Evolutionary conservation across 2,888 invertebrate genomes (phyloP).

Genomic region (Odontocerum albicorne): DNA sequence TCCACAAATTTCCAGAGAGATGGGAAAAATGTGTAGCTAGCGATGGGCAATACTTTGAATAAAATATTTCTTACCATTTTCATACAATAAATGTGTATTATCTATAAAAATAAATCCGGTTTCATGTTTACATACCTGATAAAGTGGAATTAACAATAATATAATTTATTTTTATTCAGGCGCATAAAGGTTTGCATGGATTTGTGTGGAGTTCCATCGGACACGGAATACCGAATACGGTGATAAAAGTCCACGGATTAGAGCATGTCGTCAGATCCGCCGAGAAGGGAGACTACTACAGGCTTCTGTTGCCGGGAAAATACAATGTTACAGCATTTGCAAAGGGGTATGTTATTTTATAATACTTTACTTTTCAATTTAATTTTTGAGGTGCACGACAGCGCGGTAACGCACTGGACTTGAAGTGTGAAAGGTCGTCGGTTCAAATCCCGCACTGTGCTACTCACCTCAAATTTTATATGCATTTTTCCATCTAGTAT

Average conservation of each 20-base stretch:
- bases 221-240: slow-evolving; percentile 69
- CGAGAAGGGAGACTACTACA: slow-evolving; percentile 87
- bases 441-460: too few relatives aligned
- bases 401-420: not conserved
- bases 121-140: too few relatives aligned
- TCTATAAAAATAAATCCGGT: too few relatives aligned
- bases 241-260: slow-evolving; percentile 74
- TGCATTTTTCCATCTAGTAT: too few relatives aligned
- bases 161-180: slow-evolving; percentile 58
- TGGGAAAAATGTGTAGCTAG: too few relatives aligned
- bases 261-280: slow-evolving; percentile 72
- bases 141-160: too few relatives aligned
- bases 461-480: too few relatives aligned
- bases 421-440: too few relatives aligned
- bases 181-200: slow-evolving; percentile 84
- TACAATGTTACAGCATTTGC: slow-evolving; percentile 79
- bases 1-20: too few relatives aligned
- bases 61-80: too few relatives aligned
- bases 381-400: not conserved
- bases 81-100: too few relatives aligned
- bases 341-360: slow-evolving; percentile 57
- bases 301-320: slow-evolving; percentile 81
- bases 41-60: too few relatives aligned
- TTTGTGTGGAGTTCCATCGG: slow-evolving; percentile 83
- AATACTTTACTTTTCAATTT: slow-evolving; percentile 5